Evolutionary conservation across 1,140 invertebrate species (phyloP).

Genomic region (Zaprionus davidi): DNA sequence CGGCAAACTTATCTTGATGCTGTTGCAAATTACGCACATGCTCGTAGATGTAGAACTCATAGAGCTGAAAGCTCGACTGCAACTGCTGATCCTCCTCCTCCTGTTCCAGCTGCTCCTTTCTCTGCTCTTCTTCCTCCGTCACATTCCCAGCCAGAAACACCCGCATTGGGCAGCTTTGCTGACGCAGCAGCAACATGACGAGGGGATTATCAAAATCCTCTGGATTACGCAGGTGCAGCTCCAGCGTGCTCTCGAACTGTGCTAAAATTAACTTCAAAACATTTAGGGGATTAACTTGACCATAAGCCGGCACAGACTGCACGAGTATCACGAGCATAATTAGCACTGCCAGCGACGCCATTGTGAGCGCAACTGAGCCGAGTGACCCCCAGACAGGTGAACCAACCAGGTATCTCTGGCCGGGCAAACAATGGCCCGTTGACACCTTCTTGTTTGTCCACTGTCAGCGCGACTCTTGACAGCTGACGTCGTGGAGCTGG

Average conservation of each 20-base stretch:
- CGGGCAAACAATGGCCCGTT: constrained; percentile 35
- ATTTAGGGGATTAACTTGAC: constrained; percentile 10
- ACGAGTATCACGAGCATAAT: constrained; percentile 59
- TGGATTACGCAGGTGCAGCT: constrained; percentile 38
- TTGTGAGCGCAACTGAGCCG: constrained; percentile 57
- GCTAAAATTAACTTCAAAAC: constrained; percentile 38
- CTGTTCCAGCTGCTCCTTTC: not conserved
- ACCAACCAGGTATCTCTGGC: constrained; percentile 22
- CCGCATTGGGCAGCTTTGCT: not conserved
- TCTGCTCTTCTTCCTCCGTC: not conserved
- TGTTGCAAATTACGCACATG: constrained; percentile 19
- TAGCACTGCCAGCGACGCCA: constrained; percentile 52
- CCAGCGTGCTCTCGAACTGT: constrained; percentile 41
- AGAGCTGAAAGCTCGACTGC: not conserved
- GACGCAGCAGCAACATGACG: constrained; percentile 39
- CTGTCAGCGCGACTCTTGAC: constrained; percentile 57
- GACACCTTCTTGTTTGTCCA: constrained; percentile 67
- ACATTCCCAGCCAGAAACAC: not conserved
- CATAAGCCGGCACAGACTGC: not conserved
- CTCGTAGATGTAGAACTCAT: constrained; percentile 40
- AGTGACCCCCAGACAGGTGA: constrained; percentile 27
- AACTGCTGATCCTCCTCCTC: not conserved
- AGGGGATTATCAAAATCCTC: constrained; percentile 29
- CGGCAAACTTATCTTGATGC: not conserved
- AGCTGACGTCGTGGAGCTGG: constrained; percentile 19